phyloP scores from a whole-genome alignment of 2,888 invertebrate genomes.

The Drosophila kuntzei region DNA sequence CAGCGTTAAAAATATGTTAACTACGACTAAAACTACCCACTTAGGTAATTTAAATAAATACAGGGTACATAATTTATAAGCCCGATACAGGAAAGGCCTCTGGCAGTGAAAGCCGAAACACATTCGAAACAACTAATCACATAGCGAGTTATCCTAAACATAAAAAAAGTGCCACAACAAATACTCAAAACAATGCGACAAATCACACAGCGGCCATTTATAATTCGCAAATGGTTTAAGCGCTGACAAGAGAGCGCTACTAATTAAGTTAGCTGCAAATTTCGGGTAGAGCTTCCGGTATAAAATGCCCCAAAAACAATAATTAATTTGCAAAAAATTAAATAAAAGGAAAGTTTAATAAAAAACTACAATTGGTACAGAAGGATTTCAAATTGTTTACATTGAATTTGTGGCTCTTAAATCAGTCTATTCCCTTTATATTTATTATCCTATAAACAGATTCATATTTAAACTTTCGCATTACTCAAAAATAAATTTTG shows the following conservation, averaged over 20 bases:
- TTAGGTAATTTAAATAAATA: not conserved
- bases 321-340: too few species aligned
- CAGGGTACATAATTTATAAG: slow-evolving; percentile 24
- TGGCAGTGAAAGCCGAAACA: slow-evolving; percentile 39
- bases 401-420: too few species aligned
- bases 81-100: slow-evolving; percentile 17
- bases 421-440: too few species aligned
- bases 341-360: not conserved
- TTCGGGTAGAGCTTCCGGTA: not conserved
- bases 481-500: too few species aligned
- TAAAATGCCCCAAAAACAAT: not conserved
- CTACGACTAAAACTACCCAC: not conserved
- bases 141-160: not conserved
- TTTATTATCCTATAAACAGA: too few species aligned
- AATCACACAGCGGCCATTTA: slow-evolving; percentile 6
- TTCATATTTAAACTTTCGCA: too few species aligned
- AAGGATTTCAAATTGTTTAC: too few species aligned
- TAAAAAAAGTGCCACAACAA: not conserved
- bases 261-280: not conserved
- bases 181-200: slow-evolving; percentile 1
- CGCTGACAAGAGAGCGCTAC: not conserved
- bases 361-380: too few species aligned
- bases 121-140: not conserved
- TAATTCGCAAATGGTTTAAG: slow-evolving; percentile 27
- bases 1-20: not conserved